phyloP scores from a whole-genome alignment of 2,113 vertebrate genomes.

The Gallinago jamesoni region DNA sequence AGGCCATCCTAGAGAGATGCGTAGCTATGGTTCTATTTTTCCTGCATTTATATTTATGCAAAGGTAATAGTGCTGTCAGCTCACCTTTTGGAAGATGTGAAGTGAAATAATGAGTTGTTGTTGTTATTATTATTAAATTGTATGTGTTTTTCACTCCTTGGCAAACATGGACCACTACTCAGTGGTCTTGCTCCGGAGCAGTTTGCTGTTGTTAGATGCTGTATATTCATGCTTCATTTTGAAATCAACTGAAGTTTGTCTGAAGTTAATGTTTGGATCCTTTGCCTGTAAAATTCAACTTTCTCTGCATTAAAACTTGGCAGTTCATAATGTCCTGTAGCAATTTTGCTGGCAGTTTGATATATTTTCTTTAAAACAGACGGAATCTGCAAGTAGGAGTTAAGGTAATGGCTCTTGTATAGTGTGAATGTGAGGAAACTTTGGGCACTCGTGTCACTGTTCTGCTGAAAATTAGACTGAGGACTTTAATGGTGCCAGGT shows the following conservation, averaged over 20 bases:
- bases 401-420: background rate
- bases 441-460: background rate
- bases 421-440: background rate
- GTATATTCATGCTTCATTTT: background rate
- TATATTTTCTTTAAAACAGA: background rate
- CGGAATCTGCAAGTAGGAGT: too few species aligned
- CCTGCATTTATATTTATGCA: background rate
- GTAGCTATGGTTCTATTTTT: background rate
- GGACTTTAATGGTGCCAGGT: background rate
- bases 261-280: background rate
- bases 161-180: accelerated
- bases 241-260: background rate
- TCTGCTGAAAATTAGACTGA: background rate
- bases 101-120: background rate
- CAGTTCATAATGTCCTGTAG: background rate
- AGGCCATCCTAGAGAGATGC: background rate
- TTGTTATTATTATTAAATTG: background rate
- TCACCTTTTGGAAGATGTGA: background rate
- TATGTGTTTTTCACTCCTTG: background rate
- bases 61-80: background rate
- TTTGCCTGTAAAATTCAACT: background rate
- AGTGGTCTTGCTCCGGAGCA: background rate
- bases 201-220: background rate
- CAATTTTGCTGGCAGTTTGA: background rate
- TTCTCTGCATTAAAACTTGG: background rate